Evolutionary conservation across 2,888 invertebrate genomes (phyloP).

Genomic region (Anorthoa munda): DNA sequence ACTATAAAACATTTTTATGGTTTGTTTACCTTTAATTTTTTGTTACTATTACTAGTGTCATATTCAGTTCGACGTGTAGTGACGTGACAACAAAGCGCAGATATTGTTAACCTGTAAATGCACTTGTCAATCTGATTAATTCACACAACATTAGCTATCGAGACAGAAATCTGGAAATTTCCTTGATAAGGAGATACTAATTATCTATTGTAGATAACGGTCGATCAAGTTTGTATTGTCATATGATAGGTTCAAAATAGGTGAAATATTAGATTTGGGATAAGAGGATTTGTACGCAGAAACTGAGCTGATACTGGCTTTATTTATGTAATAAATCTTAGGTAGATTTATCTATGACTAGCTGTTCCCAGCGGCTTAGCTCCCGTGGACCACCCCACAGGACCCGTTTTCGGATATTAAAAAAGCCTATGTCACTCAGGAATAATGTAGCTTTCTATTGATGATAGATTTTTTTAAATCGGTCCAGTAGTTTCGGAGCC

Average conservation of each 20-base stretch:
- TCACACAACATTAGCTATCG: slow-evolving; percentile 22
- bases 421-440: too few relatives aligned
- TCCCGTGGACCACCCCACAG: too few relatives aligned
- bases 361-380: too few relatives aligned
- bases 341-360: too few relatives aligned
- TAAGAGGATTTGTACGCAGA: not conserved
- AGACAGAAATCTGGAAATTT: slow-evolving; percentile 23
- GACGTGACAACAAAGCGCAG: slow-evolving; percentile 36
- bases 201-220: not conserved
- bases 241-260: not conserved
- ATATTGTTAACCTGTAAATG: slow-evolving; percentile 28
- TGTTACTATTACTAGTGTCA: not conserved
- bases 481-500: too few relatives aligned
- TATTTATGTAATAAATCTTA: too few relatives aligned
- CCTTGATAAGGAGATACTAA: slow-evolving; percentile 12
- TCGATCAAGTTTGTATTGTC: not conserved
- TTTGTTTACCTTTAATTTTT: too few relatives aligned
- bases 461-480: too few relatives aligned
- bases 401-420: too few relatives aligned
- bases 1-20: too few relatives aligned
- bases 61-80: not conserved
- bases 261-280: not conserved
- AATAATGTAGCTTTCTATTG: too few relatives aligned
- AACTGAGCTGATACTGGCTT: too few relatives aligned
- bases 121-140: slow-evolving; percentile 38